phyloP scores from a whole-genome alignment of 2,888 invertebrate genomes.

The Phorcus lineatus region DNA sequence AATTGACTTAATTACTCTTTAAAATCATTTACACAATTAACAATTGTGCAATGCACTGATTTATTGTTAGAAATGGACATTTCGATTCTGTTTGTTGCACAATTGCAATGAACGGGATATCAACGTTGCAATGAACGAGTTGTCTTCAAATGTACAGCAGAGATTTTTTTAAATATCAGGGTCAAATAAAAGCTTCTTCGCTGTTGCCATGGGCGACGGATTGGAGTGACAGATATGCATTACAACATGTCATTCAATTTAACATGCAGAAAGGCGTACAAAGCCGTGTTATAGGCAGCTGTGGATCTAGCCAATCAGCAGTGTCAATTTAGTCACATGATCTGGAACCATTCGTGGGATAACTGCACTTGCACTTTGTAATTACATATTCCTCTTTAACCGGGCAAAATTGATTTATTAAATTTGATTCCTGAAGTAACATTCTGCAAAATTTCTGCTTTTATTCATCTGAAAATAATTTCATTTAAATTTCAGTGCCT shows the following conservation, averaged over 20 bases:
- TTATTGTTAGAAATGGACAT: no score
- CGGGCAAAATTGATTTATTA: neutral
- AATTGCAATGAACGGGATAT: neutral
- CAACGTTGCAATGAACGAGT: slow-evolving; percentile 6
- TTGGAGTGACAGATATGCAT: slow-evolving; percentile 21
- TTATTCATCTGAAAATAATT: no score
- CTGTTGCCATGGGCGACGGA: slow-evolving; percentile 6
- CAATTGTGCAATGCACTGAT: no score
- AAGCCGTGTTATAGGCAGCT: neutral
- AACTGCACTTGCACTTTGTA: slow-evolving; percentile 14
- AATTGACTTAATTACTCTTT: no score
- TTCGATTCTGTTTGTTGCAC: no score
- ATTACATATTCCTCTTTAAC: slow-evolving; percentile 14
- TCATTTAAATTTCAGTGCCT: no score
- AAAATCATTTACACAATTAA: no score
- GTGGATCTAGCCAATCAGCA: neutral
- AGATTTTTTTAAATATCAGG: slow-evolving; percentile 13
- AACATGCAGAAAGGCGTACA: slow-evolving; percentile 3
- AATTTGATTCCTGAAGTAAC: slow-evolving; percentile 8
- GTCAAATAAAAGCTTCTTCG: slow-evolving; percentile 18
- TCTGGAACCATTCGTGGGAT: neutral
- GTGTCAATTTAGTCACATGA: slow-evolving; percentile 8
- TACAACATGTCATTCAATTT: slow-evolving; percentile 18
- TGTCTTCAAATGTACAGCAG: neutral
- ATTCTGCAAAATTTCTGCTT: slow-evolving; percentile 12